Base-by-base conservation (phyloP, 2,888 invertebrate species). In the Dinocampus coccinellae region DNA sequence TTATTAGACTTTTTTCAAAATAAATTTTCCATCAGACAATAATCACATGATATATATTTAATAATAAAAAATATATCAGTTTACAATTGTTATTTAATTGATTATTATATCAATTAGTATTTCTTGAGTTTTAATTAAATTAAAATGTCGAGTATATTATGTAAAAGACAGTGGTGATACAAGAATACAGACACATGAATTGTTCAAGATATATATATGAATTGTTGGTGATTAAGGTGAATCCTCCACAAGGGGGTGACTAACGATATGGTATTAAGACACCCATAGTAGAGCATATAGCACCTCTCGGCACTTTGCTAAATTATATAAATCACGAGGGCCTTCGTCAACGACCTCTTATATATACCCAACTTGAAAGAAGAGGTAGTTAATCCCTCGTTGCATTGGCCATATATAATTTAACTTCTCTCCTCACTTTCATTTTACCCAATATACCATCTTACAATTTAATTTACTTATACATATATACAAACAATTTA, bases 321-420 rank as follows among this genome's bases (percentile, higher is more conserved):
- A 85, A 85, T 85, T 85, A 85, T 85, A 85, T 85, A 84, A 85
- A 85, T 85, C 85, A 84, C 82, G 78, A 57, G 78, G 77, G 80
- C 82, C 82, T 81, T 82, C 82, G 81, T 82, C 83, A 82, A 80
- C 47, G 83, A 79, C 80, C 78, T 80, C 77, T 81, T 80, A 55
- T 53, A 66, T 67, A 64, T 58, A 64, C 26, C 60, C 63, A 33
- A 58, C 34, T 42, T 33, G 58, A 47, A 26, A 13, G 39, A 33
- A 63, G 69, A 26, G 68, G 26, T 42, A 39, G 16, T 29, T 58
- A 58, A 58, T 58, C 58, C 33, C 33, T 33, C 33, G 33, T 33
- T 58, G 33, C 16, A 33, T 58, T 58, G 13, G 58, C 58, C 58
- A 58, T 33, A n/a, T 34, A 58, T n/a, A 47, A 47, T 64, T 64